Evolutionary conservation across 1,140 invertebrate species (phyloP).

Genomic region (Lasioglossum albipes): DNA sequence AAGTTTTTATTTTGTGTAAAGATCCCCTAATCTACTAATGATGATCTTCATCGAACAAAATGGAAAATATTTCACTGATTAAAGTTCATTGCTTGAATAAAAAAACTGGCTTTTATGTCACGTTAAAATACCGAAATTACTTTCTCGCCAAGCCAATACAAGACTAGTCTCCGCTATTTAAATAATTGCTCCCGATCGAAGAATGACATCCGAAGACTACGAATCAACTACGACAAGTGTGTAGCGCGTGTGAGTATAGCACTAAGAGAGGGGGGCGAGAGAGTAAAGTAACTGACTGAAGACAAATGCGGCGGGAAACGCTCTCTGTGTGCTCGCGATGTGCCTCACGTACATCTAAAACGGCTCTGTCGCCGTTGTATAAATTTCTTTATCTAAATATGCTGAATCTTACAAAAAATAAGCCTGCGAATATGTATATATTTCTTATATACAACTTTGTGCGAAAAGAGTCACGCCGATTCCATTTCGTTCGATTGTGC

Average conservation of each 20-base stretch:
- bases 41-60: no score
- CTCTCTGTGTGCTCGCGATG: conserved; percentile 12
- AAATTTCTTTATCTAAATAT: conserved; percentile 40
- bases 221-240: not conserved
- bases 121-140: no score
- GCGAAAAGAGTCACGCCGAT: conserved; percentile 27
- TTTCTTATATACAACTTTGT: conserved; percentile 16
- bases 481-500: not conserved
- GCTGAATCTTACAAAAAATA: conserved; percentile 44
- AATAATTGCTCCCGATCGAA: not conserved
- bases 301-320: not conserved
- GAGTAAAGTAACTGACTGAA: not conserved
- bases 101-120: no score
- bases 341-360: conserved; percentile 35
- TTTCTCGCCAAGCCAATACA: not conserved
- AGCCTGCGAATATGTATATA: conserved; percentile 37
- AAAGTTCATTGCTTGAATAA: no score
- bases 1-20: no score
- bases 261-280: not conserved
- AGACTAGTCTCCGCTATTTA: not conserved
- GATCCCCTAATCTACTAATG: no score
- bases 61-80: no score
- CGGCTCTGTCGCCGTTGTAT: not conserved
- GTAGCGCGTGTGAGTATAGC: not conserved
- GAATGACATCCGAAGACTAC: not conserved